These are phyloP conservation scores for Agrochola macilenta DNA, from an alignment of 2,888 invertebrate species.

Conservation along the genomic window DNA sequence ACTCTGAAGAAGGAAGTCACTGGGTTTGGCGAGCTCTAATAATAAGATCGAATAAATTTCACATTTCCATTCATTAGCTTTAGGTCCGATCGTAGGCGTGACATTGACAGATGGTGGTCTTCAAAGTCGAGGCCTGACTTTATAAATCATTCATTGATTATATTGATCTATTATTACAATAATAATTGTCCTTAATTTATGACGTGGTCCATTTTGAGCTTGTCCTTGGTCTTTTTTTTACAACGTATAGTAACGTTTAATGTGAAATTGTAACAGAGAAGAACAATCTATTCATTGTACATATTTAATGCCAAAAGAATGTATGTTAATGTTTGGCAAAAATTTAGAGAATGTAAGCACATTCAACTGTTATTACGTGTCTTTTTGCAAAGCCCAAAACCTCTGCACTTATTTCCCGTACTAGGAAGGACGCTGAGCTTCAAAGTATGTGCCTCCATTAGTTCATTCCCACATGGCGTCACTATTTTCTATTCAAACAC, in stretches of 20 bases:
- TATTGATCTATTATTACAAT: constrained; percentile 43
- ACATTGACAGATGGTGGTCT: constrained; percentile 74
- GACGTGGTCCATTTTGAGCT: not conserved
- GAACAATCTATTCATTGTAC: not conserved
- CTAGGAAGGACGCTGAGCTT: not conserved
- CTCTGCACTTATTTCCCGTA: not conserved
- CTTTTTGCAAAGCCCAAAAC: not conserved
- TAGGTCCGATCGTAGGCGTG: constrained; percentile 60
- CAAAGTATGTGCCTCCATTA: not conserved
- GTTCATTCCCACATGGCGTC: not conserved
- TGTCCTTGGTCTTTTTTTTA: not conserved
- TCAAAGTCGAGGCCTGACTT: constrained; percentile 53
- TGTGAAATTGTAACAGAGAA: not conserved
- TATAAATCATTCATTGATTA: constrained; percentile 65
- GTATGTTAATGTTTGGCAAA: not conserved
- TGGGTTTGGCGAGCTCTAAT: constrained; percentile 11
- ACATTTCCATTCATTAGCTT: constrained; percentile 70
- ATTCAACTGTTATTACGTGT: not conserved
- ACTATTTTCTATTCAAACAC: not conserved
- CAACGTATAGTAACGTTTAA: too few species aligned
- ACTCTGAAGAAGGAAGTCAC: constrained; percentile 7
- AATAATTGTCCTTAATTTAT: constrained; percentile 14
- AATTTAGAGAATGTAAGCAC: not conserved
- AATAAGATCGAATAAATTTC: constrained; percentile 66
- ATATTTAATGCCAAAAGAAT: not conserved